Conservation (phyloP, 1,140 invertebrate genomes). For the Apis mellifera region Amel_HAv3.1 CM009945.2:9240501-9241000, state of each 20-base stretch:
- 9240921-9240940: slow-evolving; percentile 13
- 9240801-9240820: slow-evolving; percentile 58
- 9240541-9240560: too few species aligned
- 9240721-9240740: background rate
- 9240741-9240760: slow-evolving; percentile 18
- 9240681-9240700: background rate
- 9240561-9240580: too few species aligned
- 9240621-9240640: too few species aligned
- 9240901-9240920: slow-evolving; percentile 55
- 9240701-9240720: too few species aligned
- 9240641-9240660: too few species aligned
- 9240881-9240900: slow-evolving; percentile 70
- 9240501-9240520: too few species aligned
- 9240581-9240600: too few species aligned
- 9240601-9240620: too few species aligned
- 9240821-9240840: slow-evolving; percentile 59
- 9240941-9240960: background rate
- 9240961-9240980: too few species aligned
- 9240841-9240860: slow-evolving; percentile 71
- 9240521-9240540: too few species aligned
- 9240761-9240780: slow-evolving; percentile 34
- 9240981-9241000: too few species aligned
- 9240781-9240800: slow-evolving; percentile 58
- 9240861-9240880: slow-evolving; percentile 67
- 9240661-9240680: too few species aligned